Conservation (phyloP, 1,140 invertebrate genomes). For the Chelonus insularis region DNA sequence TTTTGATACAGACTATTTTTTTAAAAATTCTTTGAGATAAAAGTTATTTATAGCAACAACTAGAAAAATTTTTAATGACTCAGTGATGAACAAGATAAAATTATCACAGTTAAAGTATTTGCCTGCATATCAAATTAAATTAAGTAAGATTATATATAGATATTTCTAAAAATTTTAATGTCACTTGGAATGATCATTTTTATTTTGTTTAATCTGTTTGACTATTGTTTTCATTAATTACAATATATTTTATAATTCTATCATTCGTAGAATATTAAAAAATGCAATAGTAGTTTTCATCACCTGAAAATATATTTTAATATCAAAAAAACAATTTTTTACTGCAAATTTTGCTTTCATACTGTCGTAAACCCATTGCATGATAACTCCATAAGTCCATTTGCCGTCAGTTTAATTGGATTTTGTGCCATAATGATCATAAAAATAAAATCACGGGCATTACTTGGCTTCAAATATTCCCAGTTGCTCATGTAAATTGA, state of each 20-base stretch:
- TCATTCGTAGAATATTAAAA: slow-evolving; percentile 26
- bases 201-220: no score
- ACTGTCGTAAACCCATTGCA: slow-evolving; percentile 36
- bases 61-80: no score
- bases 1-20: no score
- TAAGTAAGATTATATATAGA: no score
- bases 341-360: slow-evolving; percentile 9
- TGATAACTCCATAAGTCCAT: slow-evolving; percentile 34
- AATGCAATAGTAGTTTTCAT: slow-evolving; percentile 30
- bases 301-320: slow-evolving; percentile 19
- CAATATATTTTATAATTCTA: neutral
- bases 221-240: no score
- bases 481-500: slow-evolving; percentile 29
- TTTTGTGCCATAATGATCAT: slow-evolving; percentile 33
- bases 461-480: slow-evolving; percentile 30
- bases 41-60: no score
- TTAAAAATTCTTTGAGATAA: no score
- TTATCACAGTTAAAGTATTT: no score
- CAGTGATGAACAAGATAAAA: no score
- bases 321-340: neutral
- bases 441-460: slow-evolving; percentile 30
- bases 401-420: slow-evolving; percentile 35
- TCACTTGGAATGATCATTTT: no score
- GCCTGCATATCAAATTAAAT: no score
- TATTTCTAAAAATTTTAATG: no score